Evolutionary conservation across 2,888 invertebrate genomes (phyloP).

Genomic region (Mythimna lalbum): DNA sequence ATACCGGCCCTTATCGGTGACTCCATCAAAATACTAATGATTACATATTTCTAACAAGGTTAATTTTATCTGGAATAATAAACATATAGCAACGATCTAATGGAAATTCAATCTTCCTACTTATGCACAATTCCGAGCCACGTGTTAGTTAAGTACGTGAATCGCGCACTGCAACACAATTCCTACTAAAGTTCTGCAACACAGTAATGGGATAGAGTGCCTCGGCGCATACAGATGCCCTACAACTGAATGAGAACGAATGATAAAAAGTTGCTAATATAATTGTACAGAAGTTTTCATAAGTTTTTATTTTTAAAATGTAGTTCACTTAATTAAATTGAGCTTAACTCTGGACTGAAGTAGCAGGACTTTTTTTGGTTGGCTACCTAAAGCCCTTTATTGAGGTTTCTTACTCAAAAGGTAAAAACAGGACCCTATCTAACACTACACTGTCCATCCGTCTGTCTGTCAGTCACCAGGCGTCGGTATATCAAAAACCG

Average conservation of each 20-base stretch:
- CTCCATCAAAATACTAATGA: too few relatives aligned
- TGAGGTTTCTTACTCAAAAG: too few relatives aligned
- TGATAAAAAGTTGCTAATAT: constrained; percentile 33
- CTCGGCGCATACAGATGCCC: constrained; percentile 30
- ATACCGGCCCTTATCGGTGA: too few relatives aligned
- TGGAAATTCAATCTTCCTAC: constrained; percentile 38
- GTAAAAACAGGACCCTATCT: too few relatives aligned
- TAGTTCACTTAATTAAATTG: not conserved
- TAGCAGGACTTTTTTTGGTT: too few relatives aligned
- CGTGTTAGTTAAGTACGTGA: constrained; percentile 56
- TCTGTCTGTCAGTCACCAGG: too few relatives aligned
- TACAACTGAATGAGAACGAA: constrained; percentile 26
- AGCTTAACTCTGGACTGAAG: too few relatives aligned
- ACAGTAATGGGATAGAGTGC: constrained; percentile 50
- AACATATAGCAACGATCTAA: constrained; percentile 25
- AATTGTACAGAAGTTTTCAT: constrained; percentile 19
- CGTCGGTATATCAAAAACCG: too few relatives aligned
- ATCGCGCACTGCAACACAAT: constrained; percentile 52
- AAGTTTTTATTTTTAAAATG: not conserved
- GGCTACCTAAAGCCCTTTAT: too few relatives aligned
- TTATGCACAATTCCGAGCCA: constrained; percentile 51
- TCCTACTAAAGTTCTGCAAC: constrained; percentile 36
- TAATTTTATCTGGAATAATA: not conserved
- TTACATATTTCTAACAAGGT: too few relatives aligned
- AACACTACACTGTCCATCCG: too few relatives aligned